A percentile compares a stretch with the other conserved stretches of the same genome.
Evolutionary conservation across 2,888 invertebrate species (phyloP).

Genomic region (Melinopterus prodromus): DNA sequence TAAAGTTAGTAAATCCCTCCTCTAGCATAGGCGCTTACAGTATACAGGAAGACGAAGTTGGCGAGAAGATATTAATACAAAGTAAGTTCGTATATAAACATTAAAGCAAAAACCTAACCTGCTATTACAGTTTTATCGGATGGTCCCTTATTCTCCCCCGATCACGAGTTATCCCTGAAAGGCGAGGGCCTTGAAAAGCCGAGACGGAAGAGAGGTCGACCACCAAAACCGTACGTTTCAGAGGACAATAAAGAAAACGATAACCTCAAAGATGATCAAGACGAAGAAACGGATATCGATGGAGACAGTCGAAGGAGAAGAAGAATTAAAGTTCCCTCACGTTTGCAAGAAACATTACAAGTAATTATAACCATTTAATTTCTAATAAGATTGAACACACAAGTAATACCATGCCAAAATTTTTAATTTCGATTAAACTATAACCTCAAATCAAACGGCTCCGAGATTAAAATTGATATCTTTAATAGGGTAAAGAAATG

Average conservation of each 20-base stretch:
- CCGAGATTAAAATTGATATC: constrained; percentile 8
- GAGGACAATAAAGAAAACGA: constrained; percentile 43
- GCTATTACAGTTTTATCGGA: constrained; percentile 65
- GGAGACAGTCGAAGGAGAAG: constrained; percentile 68
- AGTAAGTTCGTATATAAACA: constrained; percentile 54
- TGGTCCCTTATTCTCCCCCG: constrained; percentile 69
- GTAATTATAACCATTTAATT: constrained; percentile 57
- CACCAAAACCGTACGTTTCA: constrained; percentile 64
- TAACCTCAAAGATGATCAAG: constrained; percentile 41
- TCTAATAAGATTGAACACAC: neutral
- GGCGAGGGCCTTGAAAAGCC: constrained; percentile 73
- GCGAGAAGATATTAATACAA: constrained; percentile 63
- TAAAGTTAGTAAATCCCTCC: constrained; percentile 55
- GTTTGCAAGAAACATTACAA: constrained; percentile 69
- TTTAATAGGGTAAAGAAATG: constrained; percentile 72
- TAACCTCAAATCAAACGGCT: neutral
- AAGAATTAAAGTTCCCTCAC: constrained; percentile 71
- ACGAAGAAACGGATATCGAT: constrained; percentile 52
- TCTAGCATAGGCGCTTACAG: constrained; percentile 57
- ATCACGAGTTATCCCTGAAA: constrained; percentile 71
- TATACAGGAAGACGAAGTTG: constrained; percentile 54
- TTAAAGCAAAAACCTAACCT: constrained; percentile 9
- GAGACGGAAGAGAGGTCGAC: constrained; percentile 74
- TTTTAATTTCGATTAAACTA: neutral
- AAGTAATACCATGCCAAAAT: neutral